These are phyloP conservation scores for Euleptes europaea DNA, from an alignment of 2,113 vertebrate species.

Conservation along the genomic window DNA sequence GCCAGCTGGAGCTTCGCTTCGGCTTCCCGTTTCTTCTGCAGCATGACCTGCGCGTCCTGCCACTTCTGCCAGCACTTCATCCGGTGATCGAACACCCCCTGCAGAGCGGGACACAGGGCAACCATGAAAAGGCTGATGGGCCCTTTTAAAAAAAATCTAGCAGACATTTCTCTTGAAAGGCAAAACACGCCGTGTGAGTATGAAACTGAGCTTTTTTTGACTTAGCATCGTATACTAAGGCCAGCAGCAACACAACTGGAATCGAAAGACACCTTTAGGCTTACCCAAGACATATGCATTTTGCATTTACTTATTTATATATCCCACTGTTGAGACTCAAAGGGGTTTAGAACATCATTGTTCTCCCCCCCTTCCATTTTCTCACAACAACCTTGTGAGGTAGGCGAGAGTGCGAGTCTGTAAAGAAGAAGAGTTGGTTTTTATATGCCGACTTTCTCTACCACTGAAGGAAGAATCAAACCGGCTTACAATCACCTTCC, in stretches of 20 bases:
- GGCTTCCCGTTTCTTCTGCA: slow-evolving; percentile 94
- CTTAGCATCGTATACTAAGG: not conserved
- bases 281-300: not conserved
- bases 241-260: not conserved
- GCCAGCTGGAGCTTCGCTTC: slow-evolving; percentile 94
- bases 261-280: not conserved
- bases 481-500: too few relatives aligned
- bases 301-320: too few relatives aligned
- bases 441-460: too few relatives aligned
- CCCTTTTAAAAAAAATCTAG: not conserved
- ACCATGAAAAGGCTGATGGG: not conserved
- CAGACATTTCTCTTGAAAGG: not conserved
- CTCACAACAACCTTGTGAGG: too few relatives aligned
- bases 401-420: too few relatives aligned
- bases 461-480: too few relatives aligned
- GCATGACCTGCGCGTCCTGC: slow-evolving; percentile 94
- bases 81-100: slow-evolving; percentile 95
- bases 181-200: not conserved
- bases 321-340: too few relatives aligned
- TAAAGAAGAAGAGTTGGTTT: too few relatives aligned
- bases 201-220: not conserved
- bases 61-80: slow-evolving; percentile 98
- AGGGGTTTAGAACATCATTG: too few relatives aligned
- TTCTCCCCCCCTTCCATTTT: too few relatives aligned
- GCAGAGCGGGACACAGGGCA: not conserved